Base-by-base conservation (phyloP, 2,797 vertebrate species). In the Melanotaenia maccullochi region DNA sequence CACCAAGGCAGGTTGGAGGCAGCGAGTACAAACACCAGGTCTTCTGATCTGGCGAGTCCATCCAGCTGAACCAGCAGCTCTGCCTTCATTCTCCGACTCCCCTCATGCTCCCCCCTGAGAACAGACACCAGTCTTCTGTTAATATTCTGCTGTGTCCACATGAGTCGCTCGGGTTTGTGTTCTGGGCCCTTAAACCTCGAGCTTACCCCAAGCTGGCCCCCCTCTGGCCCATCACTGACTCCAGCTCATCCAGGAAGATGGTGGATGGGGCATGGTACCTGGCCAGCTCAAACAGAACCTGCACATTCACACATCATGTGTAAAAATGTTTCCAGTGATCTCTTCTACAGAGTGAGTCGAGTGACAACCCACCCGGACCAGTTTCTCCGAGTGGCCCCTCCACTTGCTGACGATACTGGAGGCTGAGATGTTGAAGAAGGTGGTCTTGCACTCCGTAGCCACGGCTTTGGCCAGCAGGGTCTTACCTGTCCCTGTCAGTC, bases 341-440 rank as follows among this genome's bases (percentile, higher is more conserved):
- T 32, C 30, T 32, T 4, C 12, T 18, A 14, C 55, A 16, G n/a
- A 47, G 16, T 38, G 51, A 28, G 8, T 9, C 24, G 14, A 59
- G 9, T 3, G 40, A 20, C 1, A 32, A 75, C 92, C 77, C 90
- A 99, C 98, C 95, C 96, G 92, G 71, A 99, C 96, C 56, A 99
- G 96, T 77, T 99, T 99, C 90, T 99, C 98, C 0, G 97, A 99
- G 85, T 99, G 97, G 25, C 97, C 97, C 61, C 97, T 96, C 98
- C 97, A 99, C 81, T 99, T 99, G 95, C 98, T 99, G 88, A 99
- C 96, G 40, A 99, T 98, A 84, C 96, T 99, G 60, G 97, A 98
- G 11, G 97, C 96, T 1, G 97, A 99, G 84, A 99, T 98, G 91
- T 99, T 99, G 87, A 99, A 99, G 92, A 99, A 99, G 0, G 97